These are phyloP conservation scores for Carassius auratus DNA, from an alignment of 2,113 vertebrate species.

Conservation along the genomic window DNA sequence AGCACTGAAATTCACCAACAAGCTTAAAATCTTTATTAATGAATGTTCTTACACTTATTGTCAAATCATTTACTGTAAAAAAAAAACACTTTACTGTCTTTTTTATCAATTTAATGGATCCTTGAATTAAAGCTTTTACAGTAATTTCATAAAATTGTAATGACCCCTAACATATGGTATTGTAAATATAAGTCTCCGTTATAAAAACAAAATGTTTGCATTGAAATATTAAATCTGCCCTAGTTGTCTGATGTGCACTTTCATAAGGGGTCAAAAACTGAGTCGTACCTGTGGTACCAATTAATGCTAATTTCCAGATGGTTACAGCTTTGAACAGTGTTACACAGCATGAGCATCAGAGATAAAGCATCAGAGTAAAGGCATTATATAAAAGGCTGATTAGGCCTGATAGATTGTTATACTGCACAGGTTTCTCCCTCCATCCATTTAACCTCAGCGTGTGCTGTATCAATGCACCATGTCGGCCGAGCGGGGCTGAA, in stretches of 20 bases:
- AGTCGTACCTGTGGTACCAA: background rate
- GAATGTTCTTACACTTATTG: no score
- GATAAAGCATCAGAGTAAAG: background rate
- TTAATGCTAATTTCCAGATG: constrained; percentile 35
- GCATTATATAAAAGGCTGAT: constrained; percentile 31
- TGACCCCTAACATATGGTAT: no score
- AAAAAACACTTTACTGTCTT: no score
- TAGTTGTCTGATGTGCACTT: background rate
- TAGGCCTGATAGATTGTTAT: constrained; percentile 27
- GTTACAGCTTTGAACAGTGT: constrained; percentile 39
- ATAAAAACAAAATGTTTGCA: no score
- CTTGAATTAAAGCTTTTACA: no score
- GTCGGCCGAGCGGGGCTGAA: constrained; percentile 7
- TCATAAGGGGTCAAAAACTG: background rate
- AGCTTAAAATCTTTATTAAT: no score
- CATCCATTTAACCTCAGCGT: constrained; percentile 7
- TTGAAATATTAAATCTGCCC: background rate
- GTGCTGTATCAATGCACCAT: constrained; percentile 31
- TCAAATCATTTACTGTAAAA: no score
- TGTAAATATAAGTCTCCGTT: no score
- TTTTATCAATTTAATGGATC: no score
- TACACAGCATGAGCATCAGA: constrained; percentile 17
- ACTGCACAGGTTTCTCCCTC: constrained; percentile 11
- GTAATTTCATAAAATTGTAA: no score
- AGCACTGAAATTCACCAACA: no score